Evolutionary conservation across 2,797 vertebrate species (phyloP).

Genomic region (Anolis apletophallus): DNA sequence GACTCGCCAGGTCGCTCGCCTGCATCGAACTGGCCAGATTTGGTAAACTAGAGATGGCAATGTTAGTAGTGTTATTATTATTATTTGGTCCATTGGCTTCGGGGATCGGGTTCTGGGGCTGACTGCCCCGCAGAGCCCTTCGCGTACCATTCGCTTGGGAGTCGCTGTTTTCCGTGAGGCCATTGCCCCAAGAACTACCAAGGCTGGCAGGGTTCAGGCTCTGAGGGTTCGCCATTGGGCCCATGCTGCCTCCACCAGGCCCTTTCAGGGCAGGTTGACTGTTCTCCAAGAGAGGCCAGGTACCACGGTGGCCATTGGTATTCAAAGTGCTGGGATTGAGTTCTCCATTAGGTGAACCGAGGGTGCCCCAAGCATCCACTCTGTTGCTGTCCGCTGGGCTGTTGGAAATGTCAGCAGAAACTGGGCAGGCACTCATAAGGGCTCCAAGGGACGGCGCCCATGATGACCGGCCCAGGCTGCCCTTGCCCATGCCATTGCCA

Average conservation of each 20-base stretch:
- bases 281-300: conserved; percentile 92
- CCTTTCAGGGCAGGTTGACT: conserved; percentile 90
- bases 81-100: conserved; percentile 99
- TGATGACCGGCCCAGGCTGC: conserved; percentile 83
- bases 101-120: conserved; percentile 95
- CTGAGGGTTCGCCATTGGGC: conserved; percentile 85
- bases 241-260: conserved; percentile 78
- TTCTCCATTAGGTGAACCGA: conserved; percentile 89
- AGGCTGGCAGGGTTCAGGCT: conserved; percentile 86
- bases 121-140: conserved; percentile 94
- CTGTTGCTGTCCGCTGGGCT: conserved; percentile 86
- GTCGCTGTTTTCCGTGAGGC: conserved; percentile 90
- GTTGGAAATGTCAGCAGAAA: conserved; percentile 84
- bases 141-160: conserved; percentile 92
- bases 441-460: conserved; percentile 84
- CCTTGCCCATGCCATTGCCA: conserved; percentile 94
- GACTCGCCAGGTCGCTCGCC: conserved; percentile 85
- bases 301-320: conserved; percentile 95
- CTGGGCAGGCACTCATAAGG: conserved; percentile 86
- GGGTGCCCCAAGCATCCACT: conserved; percentile 90
- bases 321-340: conserved; percentile 95
- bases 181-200: conserved; percentile 88
- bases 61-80: conserved; percentile 99
- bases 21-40: conserved; percentile 95
- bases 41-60: conserved; percentile 99